Evolutionary conservation across 2,797 vertebrate species (phyloP), one percentile per base, ranked within the genome.

Genomic region (Poecilia picta): DNA sequence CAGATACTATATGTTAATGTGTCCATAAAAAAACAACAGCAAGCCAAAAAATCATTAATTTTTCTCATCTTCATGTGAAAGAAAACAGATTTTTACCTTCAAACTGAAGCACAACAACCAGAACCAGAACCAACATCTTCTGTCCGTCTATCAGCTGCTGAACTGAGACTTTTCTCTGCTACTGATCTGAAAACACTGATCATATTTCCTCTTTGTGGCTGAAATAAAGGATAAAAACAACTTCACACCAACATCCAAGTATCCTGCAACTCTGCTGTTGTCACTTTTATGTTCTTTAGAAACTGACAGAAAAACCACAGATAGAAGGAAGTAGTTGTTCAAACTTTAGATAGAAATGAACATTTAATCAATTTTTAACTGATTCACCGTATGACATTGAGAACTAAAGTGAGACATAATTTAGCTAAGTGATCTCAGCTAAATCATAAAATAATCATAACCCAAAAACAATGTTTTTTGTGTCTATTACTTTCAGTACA

Each of bases 101-200:
- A 72, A 72, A 18, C n/a, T 18, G 70, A 46, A 72, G 70, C 43
- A 47, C 8, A 51, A 39, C 8, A n/a, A n/a, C n/a, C n/a, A n/a
- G 49, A 16, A 33, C 31, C 72, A 53, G 72, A 36, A 23, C 31
- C 73, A 80, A 71, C 78, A 87, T 85, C 47, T 51, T 64, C 33
- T 25, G 23, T 36, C 45, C 47, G 15, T 51, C 62, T 23, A 10
- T 4, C 7, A 39, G 33, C 33, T 23, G 62, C 33, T 39, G 62
- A 59, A 31, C 57, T 36, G 15, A 66, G 62, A 59, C n/a, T 31
- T 59, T 59, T 15, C 25, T 57, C 53, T 57, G 25, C 53, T 57
- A 25, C 53, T 5, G 31, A 33, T 64, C 59, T 64, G 16, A 64
- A 33, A 8, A 16, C 20, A 64, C 31, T 33, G 33, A 66, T 23